Base-by-base conservation (phyloP, 35 echinoderm and acorn worm species). In the Lytechinus pictus region DNA sequence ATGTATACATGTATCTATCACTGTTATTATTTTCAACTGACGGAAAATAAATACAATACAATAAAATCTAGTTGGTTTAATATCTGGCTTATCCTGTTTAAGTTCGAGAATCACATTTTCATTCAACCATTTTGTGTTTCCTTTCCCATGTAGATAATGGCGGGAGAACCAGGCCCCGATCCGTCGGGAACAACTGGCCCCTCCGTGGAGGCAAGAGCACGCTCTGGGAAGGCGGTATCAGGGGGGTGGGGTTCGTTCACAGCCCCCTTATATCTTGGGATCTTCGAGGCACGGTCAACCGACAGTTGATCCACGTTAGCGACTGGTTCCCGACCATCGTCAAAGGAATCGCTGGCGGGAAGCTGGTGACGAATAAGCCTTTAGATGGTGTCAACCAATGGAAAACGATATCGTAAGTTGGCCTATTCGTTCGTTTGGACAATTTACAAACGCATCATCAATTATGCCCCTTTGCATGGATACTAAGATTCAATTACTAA, bases 251-350 rank as follows among this genome's bases (percentile, higher is more conserved):
- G 24, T 98, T 98, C 53, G 96, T 98, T 9, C 91, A 97, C 44
- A 96, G 96, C 86, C 97, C 96, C n/a, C 52, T 95, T 8, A 27
- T 98, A 16, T 94, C 95, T 55, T 29, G 61, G 27, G 52, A 94
- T 13, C 87, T 98, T 44, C 91, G 91, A 27, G 97, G 97, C 57
- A 97, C 94, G 28, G 95, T 95, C 7, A 98, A 95, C 91, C 92
- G 56, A 24, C 91, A 97, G 86, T 71, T 98, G n/a, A 96, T 98
- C 86, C 96, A 97, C 87, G 96, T 98, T 13, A 95, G 96, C 52
- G 97, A 98, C 97, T 98, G 97, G 97, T 96, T 97, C 9, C 97
- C 97, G 4, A 98, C 97, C 28, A 60, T 98, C 8, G 95, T 98
- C 11, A 95, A 98, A 56, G 96, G 97, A 27, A 95, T 98, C n/a